A percentile compares a stretch with the other conserved stretches of the same genome.
Conservation (phyloP, 2,113 vertebrate genomes). For the Colaptes auratus region DNA sequence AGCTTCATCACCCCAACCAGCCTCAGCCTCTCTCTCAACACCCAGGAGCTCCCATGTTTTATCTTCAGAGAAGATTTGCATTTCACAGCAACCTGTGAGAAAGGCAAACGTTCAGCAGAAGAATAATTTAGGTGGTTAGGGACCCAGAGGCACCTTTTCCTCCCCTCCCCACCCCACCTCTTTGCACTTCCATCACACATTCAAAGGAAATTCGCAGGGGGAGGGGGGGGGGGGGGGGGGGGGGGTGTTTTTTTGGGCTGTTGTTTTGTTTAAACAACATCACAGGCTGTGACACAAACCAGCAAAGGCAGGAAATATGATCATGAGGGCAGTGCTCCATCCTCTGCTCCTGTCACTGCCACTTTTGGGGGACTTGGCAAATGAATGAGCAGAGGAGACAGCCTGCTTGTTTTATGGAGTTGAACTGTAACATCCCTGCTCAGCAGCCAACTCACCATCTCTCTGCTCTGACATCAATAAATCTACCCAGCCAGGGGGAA, state of each 20-base stretch:
- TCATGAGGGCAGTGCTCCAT: conserved; percentile 43
- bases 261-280: not conserved
- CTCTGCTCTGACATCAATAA: conserved; percentile 32
- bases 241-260: not conserved
- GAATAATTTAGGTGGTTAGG: not conserved
- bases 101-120: not conserved
- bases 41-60: not conserved
- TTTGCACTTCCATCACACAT: not conserved
- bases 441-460: conserved; percentile 33
- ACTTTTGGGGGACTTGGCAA: conserved; percentile 63
- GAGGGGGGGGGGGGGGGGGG: too few relatives aligned
- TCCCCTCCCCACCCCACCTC: conserved; percentile 35
- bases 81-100: not conserved
- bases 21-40: rapidly evolving
- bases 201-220: conserved; percentile 34
- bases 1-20: not conserved
- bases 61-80: not conserved
- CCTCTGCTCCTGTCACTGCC: conserved; percentile 18
- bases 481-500: conserved; percentile 1
- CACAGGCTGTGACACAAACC: conserved; percentile 46
- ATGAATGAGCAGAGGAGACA: conserved; percentile 37
- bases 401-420: conserved; percentile 42
- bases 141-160: conserved; percentile 11
- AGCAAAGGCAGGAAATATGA: conserved; percentile 50
- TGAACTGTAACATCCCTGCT: conserved; percentile 66